A percentile compares a stretch with the other conserved stretches of the same genome.
phyloP scores from a whole-genome alignment of 1,140 invertebrate genomes.

The Cepaea nemoralis region DNA sequence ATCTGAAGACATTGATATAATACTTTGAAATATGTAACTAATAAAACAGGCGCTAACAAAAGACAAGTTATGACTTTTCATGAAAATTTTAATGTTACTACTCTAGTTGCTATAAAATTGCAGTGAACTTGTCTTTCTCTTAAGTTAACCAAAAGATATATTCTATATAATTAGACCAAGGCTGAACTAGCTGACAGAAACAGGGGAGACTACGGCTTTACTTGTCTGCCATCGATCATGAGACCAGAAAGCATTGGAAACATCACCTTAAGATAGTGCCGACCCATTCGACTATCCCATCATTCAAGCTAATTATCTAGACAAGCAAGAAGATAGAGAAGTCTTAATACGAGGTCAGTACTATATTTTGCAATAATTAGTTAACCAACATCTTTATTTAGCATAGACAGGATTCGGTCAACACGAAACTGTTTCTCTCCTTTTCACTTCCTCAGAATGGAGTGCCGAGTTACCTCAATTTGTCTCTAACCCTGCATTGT shows the following conservation, averaged over 20 bases:
- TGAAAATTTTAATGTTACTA: background rate
- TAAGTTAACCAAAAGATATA: background rate
- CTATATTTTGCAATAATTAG: no score
- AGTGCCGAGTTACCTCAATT: no score
- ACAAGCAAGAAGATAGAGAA: slow-evolving; percentile 49
- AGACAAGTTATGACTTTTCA: background rate
- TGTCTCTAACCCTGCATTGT: no score
- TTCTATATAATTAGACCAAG: background rate
- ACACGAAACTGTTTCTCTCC: no score
- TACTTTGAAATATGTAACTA: background rate
- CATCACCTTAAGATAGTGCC: slow-evolving; percentile 63
- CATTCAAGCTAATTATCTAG: slow-evolving; percentile 76
- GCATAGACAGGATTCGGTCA: no score
- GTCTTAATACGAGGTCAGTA: slow-evolving; percentile 57
- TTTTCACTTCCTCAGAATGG: no score
- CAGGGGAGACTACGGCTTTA: slow-evolving; percentile 17
- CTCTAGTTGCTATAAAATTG: background rate
- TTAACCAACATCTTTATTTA: no score
- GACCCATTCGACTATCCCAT: slow-evolving; percentile 86
- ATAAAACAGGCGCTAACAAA: background rate
- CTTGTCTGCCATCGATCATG: slow-evolving; percentile 30
- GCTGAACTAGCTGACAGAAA: background rate
- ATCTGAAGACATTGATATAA: background rate
- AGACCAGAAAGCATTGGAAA: slow-evolving; percentile 60
- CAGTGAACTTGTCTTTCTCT: background rate